Conservation (phyloP, 1,140 invertebrate species). For the Riptortus pedestris region DNA sequence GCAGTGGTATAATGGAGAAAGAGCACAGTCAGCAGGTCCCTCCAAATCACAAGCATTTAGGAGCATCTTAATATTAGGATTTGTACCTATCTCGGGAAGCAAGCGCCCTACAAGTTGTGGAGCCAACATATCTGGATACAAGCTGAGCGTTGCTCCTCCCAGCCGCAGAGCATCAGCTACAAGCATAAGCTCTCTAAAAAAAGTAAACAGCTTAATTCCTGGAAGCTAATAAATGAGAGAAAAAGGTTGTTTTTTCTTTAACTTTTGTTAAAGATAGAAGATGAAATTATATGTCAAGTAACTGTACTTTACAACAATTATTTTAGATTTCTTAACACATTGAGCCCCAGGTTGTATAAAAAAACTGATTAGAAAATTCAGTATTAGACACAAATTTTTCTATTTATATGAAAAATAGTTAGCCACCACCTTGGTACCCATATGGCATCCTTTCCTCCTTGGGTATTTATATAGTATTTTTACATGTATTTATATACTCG, state of each 20-base stretch:
- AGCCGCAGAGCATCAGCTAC: constrained; percentile 89
- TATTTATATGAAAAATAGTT: too few species aligned
- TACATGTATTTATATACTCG: too few species aligned
- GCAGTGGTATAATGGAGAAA: constrained; percentile 89
- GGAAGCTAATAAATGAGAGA: neutral
- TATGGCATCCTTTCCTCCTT: too few species aligned
- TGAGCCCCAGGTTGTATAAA: too few species aligned
- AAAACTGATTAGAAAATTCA: too few species aligned
- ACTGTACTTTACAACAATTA: constrained; percentile 12
- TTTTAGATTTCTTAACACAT: constrained; percentile 1
- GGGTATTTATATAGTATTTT: too few species aligned
- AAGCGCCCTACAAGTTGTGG: constrained; percentile 87
- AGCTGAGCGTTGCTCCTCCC: constrained; percentile 77
- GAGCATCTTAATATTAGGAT: constrained; percentile 74
- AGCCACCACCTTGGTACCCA: too few species aligned
- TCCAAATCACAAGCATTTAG: constrained; percentile 79
- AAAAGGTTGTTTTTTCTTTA: constrained; percentile 3
- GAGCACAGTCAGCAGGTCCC: constrained; percentile 76
- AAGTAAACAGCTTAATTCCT: constrained; percentile 26
- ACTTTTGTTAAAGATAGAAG: constrained; percentile 14
- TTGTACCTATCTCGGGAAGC: constrained; percentile 77
- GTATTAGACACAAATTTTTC: too few species aligned
- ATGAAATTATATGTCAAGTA: constrained; percentile 1
- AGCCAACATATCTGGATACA: constrained; percentile 90
- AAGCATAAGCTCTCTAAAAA: constrained; percentile 74